Evolutionary conservation across 2,113 vertebrate genomes (phyloP), one percentile per base, ranked within the genome.

Genomic region (Xiphophorus maculatus): DNA sequence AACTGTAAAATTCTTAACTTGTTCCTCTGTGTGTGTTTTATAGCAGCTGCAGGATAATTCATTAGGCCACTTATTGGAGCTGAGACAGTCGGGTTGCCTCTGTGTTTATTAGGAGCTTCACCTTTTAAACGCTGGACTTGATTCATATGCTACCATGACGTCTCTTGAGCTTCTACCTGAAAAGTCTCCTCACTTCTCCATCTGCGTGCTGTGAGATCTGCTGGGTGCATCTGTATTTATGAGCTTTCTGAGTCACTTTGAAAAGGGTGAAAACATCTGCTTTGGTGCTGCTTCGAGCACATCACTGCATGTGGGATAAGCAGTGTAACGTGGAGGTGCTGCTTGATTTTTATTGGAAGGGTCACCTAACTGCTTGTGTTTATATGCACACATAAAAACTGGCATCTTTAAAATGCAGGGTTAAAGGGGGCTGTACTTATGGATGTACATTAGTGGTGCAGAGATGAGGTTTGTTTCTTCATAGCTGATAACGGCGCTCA

Each of bases 181-280:
- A 60, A 72, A 84, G 83, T 73, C 14, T 8, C 40, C 80, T 76
- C 37, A 69, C 66, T 73, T 73, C 61, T 58, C 76, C 81, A 63
- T 87, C 69, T 71, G 76, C 64, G 76, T 74, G 66, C 66, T 30
- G 66, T 75, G 29, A 62, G 66, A 66, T 63, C 75, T 75, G 63
- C 25, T 71, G 81, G 15, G 13, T 80, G 32, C 85, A n/a, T 90
- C 81, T 85, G 87, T 85, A 77, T 91, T 91, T 86, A 88, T 85
- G 89, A 90, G 87, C 77, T 81, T 74, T 75, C 27, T 74, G 77
- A 85, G 76, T 73, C 74, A 63, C 80, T 76, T 60, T 73, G 61
- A 75, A 69, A 70, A 64, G 63, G 58, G 35, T 61, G 63, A 72
- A 70, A 83, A 90, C 89, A 91, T 89, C 82, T 93, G 90, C 78